Evolutionary conservation across 2,113 vertebrate species (phyloP).

Genomic region (Notechis scutatus): DNA sequence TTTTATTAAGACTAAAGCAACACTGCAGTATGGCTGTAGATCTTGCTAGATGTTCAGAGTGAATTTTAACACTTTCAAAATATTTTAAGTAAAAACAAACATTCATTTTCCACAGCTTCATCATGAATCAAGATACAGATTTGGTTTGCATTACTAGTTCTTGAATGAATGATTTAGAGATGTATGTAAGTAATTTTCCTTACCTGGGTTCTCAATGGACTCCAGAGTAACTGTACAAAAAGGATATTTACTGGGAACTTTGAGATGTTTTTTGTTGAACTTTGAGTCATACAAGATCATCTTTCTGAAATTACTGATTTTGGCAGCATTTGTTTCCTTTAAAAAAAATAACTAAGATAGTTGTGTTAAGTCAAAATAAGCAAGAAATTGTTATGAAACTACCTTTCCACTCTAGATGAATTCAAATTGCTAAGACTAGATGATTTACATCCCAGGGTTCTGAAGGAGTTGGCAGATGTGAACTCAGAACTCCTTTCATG

Average conservation of each 20-base stretch:
- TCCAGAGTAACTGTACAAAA: neutral
- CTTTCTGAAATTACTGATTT: neutral
- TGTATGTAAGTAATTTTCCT: no score
- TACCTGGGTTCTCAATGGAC: neutral
- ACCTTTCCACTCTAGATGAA: neutral
- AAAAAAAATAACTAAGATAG: neutral
- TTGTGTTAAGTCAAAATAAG: neutral
- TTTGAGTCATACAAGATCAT: neutral
- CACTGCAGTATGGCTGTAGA: neutral
- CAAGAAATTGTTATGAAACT: neutral
- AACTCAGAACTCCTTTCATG: neutral
- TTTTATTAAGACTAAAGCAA: neutral
- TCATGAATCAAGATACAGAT: neutral
- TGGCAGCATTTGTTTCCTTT: neutral
- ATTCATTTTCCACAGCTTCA: neutral
- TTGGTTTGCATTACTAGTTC: neutral
- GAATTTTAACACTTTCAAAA: neutral
- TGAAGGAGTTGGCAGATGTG: neutral
- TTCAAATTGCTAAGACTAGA: neutral
- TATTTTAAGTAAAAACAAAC: neutral
- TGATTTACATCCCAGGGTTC: neutral
- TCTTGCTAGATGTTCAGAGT: neutral
- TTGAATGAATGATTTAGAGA: neutral
- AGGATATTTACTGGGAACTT: neutral
- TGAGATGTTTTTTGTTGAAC: neutral